Evolutionary conservation across 2,113 vertebrate species (phyloP), one percentile per base, ranked within the genome.

Genomic region (Albula goreensis): DNA sequence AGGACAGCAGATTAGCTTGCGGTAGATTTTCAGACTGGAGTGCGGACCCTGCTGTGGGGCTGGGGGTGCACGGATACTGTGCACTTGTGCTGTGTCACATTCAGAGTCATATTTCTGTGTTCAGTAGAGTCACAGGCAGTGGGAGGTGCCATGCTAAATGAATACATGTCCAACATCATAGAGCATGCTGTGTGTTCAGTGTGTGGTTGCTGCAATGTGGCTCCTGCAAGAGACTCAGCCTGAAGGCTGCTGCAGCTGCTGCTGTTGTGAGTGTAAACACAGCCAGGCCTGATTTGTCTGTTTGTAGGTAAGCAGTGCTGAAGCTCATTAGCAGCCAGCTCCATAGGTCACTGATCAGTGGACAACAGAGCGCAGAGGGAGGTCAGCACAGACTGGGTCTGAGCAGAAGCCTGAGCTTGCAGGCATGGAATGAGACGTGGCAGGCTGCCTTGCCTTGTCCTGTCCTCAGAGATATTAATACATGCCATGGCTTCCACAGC

Each of bases 261-360:
- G 78, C 78, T 78, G 31, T 48, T 78, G 25, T 79, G 78, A 25
- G 78, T 79, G 78, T 19, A 17, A 79, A 50, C 78, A 79, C 41
- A 15, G 78, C 49, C 12, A 17, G 78, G 78, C 15, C 78, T 79
- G 78, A 79, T 48, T 50, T 79, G 12, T 48, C 22, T 79, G 78
- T 79, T 79, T 79, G 78, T 79, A 3, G 11, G 15, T 79, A 50
- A 50, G 78, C 78, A 79, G 48, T 17, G 15, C 12, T 79, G 78
- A 31, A 22, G 25, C 70, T 31, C 12, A n/a, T 22, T 70, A n/a
- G 19, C 17, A 17, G 70, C n/a, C 2, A 9, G 70, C 10, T 31
- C 70, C 70, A 31, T 31, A 8, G n/a, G 11, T 31, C 9, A 31
- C 8, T 22, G 5, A 8, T 74, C 70, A 2, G 5, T 74, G 70